phyloP scores from a whole-genome alignment of 2,888 invertebrate genomes.

The Chironomus riparius region DNA sequence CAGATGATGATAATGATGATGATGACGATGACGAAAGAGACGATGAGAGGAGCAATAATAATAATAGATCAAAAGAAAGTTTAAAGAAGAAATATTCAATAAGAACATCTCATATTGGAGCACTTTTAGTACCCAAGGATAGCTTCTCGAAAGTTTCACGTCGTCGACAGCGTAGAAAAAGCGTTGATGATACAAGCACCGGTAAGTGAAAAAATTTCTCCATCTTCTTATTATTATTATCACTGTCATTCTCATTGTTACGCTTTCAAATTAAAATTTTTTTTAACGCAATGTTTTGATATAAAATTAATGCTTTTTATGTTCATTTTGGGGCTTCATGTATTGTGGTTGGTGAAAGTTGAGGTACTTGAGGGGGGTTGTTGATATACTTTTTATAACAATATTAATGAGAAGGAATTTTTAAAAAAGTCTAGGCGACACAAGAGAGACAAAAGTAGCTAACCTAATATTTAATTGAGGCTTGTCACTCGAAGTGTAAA shows the following conservation, averaged over 20 bases:
- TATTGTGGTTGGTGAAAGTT: too few species aligned
- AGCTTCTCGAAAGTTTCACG: slow-evolving; percentile 39
- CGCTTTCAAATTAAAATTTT: background rate
- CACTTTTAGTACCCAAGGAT: slow-evolving; percentile 46
- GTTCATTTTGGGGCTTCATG: too few species aligned
- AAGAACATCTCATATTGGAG: slow-evolving; percentile 47
- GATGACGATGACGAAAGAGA: slow-evolving; percentile 6
- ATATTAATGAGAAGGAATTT: too few species aligned
- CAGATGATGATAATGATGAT: slow-evolving; percentile 30
- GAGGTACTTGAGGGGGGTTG: too few species aligned
- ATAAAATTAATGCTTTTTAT: too few species aligned
- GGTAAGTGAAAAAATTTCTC: slow-evolving; percentile 5
- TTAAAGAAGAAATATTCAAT: slow-evolving; percentile 41
- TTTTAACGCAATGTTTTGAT: too few species aligned
- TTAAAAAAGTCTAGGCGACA: too few species aligned
- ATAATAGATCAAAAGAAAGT: background rate
- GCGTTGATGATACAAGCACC: background rate
- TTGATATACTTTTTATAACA: too few species aligned
- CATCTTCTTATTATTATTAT: too few species aligned
- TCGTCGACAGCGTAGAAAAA: slow-evolving; percentile 31
- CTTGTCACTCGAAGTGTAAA: too few species aligned
- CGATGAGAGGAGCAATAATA: background rate
- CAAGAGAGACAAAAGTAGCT: too few species aligned
- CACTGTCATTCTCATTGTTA: background rate
- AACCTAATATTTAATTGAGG: too few species aligned